Evolutionary conservation across 1,140 invertebrate genomes (phyloP).

Genomic region (Aphelinus atriplicis): DNA sequence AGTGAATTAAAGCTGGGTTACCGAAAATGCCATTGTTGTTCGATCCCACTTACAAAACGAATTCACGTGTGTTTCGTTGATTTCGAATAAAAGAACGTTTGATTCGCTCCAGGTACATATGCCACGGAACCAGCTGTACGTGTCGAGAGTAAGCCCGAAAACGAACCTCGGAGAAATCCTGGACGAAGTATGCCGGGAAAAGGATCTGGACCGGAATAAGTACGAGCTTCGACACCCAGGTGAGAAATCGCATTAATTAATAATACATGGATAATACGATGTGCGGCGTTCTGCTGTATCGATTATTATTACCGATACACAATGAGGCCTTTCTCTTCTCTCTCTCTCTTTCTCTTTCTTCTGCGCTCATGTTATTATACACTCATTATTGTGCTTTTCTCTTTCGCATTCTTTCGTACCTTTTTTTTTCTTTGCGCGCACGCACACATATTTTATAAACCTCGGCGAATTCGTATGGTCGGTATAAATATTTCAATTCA

Average conservation of each 20-base stretch:
- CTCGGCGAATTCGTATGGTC: no score
- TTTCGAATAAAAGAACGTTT: no score
- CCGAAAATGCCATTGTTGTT: no score
- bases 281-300: constrained; percentile 3
- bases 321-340: constrained; percentile 27
- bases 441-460: not conserved
- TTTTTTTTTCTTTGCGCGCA: not conserved
- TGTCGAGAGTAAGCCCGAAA: constrained; percentile 76
- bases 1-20: no score
- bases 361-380: not conserved
- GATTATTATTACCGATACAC: constrained; percentile 14
- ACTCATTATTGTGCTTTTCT: not conserved
- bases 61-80: not conserved
- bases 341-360: constrained; percentile 4
- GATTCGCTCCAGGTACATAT: constrained; percentile 75
- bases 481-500: constrained; percentile 6
- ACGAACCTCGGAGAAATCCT: constrained; percentile 75
- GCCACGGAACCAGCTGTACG: constrained; percentile 84
- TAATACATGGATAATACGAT: not conserved
- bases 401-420: no score
- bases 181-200: constrained; percentile 81
- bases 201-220: constrained; percentile 77
- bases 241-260: constrained; percentile 54
- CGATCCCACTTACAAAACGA: no score
- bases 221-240: constrained; percentile 85